Evolutionary conservation across 64 coral and sea anemone genomes (phyloP).

Genomic region (Porites lutea): DNA sequence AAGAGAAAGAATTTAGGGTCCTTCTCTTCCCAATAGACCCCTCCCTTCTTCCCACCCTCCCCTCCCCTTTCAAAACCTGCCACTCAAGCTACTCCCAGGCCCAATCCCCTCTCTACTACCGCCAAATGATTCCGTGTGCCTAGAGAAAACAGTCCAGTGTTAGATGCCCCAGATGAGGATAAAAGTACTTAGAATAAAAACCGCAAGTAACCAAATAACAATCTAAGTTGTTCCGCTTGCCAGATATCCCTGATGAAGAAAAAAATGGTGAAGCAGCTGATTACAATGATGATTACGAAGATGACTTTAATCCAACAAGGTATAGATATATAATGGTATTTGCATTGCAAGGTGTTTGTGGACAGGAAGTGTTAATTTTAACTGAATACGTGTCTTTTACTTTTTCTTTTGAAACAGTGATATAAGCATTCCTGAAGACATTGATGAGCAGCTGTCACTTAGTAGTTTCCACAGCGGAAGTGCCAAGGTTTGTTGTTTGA

Average conservation of each 20-base stretch:
- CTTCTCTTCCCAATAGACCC: no score
- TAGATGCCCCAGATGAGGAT: no score
- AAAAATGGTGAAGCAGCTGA: slow-evolving; percentile 61
- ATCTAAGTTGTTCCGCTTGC: background rate
- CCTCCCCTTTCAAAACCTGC: no score
- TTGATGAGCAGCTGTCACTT: slow-evolving; percentile 83
- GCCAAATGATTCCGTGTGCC: no score
- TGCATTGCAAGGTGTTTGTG: no score
- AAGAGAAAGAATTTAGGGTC: no score
- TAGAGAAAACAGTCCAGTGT: no score
- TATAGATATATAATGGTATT: background rate
- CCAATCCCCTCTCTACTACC: no score
- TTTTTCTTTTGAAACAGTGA: slow-evolving; percentile 1
- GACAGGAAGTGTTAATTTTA: background rate
- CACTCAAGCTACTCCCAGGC: no score
- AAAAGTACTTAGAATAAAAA: no score
- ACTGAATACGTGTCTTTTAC: background rate
- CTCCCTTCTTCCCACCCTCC: no score
- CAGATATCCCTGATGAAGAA: slow-evolving; percentile 78
- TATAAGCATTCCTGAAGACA: slow-evolving; percentile 75
- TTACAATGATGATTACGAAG: slow-evolving; percentile 89
- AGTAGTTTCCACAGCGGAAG: slow-evolving; percentile 81
- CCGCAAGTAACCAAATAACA: background rate
- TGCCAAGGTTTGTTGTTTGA: slow-evolving; percentile 65
- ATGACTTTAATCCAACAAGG: slow-evolving; percentile 92